Evolutionary conservation across 1,140 invertebrate genomes (phyloP).

Genomic region (Pogonomyrmex barbatus): DNA sequence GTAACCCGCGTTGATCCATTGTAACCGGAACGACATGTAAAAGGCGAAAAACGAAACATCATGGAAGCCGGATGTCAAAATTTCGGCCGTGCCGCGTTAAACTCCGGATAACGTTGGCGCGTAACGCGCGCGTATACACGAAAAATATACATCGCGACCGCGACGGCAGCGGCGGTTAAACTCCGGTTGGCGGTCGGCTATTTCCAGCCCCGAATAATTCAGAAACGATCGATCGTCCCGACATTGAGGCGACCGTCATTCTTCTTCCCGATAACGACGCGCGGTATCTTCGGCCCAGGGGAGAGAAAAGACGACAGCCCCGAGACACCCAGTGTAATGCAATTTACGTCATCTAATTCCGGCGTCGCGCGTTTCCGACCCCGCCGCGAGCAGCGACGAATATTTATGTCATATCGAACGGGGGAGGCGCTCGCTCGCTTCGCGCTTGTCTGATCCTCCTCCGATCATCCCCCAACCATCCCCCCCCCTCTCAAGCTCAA

Average conservation of each 20-base stretch:
- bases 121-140: not conserved
- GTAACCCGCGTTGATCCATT: slow-evolving; percentile 49
- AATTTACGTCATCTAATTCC: slow-evolving; percentile 56
- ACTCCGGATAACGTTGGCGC: slow-evolving; percentile 49
- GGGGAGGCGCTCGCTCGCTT: not conserved
- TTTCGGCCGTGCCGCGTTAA: slow-evolving; percentile 47
- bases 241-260: slow-evolving; percentile 45
- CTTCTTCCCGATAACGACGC: not conserved
- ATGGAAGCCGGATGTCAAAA: slow-evolving; percentile 47
- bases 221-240: slow-evolving; percentile 49
- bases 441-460: not conserved
- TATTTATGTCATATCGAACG: slow-evolving; percentile 52
- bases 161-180: slow-evolving; percentile 39
- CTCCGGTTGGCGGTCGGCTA: slow-evolving; percentile 17
- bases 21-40: slow-evolving; percentile 56
- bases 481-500: too few species aligned
- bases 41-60: slow-evolving; percentile 60
- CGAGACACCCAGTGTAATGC: slow-evolving; percentile 51
- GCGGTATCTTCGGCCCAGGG: not conserved
- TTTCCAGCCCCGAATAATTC: slow-evolving; percentile 44
- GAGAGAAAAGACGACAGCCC: slow-evolving; percentile 30
- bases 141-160: slow-evolving; percentile 43
- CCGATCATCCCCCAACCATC: not conserved
- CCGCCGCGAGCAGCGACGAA: slow-evolving; percentile 42
- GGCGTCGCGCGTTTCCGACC: slow-evolving; percentile 39